Percentiles rank a stretch among this genome's conserved stretches.
phyloP scores from a whole-genome alignment of 2,113 vertebrate species.

The Callocephalon fimbriatum region DNA sequence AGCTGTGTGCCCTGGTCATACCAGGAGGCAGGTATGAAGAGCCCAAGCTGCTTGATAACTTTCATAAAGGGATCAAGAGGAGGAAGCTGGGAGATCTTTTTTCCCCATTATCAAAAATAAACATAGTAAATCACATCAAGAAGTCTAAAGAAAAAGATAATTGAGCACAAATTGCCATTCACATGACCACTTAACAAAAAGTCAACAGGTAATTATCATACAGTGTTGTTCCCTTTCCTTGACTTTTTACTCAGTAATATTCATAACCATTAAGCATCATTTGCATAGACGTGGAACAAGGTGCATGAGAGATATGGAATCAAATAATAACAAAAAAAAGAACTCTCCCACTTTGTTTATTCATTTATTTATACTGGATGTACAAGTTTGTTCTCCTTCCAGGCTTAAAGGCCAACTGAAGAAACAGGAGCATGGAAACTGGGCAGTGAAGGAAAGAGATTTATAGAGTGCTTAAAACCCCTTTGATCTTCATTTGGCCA shows the following conservation, averaged over 20 bases:
- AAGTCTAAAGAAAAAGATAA: not conserved
- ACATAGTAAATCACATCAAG: not conserved
- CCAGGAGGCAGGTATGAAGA: not conserved
- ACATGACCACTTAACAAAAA: not conserved
- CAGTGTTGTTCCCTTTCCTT: not conserved
- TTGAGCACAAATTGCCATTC: not conserved
- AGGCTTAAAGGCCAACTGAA: not conserved
- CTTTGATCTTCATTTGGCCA: not conserved
- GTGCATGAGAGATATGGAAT: not conserved
- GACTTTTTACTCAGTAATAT: not conserved
- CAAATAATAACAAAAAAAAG: not conserved
- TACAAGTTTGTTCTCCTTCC: not conserved
- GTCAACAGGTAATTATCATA: not conserved
- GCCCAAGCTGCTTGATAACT: not conserved
- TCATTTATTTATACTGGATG: not conserved
- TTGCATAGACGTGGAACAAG: not conserved
- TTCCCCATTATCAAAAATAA: not conserved
- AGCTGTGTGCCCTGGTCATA: rapidly evolving
- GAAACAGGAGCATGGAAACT: not conserved
- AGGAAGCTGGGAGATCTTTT: not conserved
- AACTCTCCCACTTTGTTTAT: not conserved
- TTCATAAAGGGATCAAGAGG: not conserved
- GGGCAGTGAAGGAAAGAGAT: not conserved
- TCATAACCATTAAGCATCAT: not conserved
- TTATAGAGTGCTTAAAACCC: not conserved